These are phyloP conservation scores for Nomada hirtipes DNA, from an alignment of 2,888 invertebrate species.

Conservation along the genomic window DNA sequence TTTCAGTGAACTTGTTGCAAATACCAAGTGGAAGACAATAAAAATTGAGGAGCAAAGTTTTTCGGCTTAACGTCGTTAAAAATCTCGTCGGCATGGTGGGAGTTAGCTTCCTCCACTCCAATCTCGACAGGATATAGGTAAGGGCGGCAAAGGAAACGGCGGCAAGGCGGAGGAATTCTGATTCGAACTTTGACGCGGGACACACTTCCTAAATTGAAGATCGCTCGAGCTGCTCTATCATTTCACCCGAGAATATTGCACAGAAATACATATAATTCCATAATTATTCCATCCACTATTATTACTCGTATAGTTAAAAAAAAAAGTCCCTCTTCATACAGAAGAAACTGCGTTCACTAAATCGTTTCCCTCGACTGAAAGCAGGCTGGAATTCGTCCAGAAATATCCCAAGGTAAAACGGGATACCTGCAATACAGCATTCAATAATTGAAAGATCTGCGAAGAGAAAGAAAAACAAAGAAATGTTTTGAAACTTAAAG, in stretches of 20 bases:
- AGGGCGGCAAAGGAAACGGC: conserved; percentile 35
- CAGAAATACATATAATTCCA: too few species aligned
- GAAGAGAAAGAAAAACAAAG: too few species aligned
- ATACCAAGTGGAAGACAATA: neutral
- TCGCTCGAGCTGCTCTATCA: neutral
- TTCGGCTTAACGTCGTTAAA: conserved; percentile 71
- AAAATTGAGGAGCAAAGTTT: conserved; percentile 56
- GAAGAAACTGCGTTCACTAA: too few species aligned
- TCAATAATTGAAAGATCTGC: too few species aligned
- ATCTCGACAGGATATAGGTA: conserved; percentile 60
- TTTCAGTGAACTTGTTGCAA: neutral
- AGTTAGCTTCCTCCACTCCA: conserved; percentile 58
- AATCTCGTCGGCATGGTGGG: conserved; percentile 48
- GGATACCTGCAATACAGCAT: too few species aligned
- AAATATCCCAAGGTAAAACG: too few species aligned
- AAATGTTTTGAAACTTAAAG: neutral
- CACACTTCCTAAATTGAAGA: conserved; percentile 20
- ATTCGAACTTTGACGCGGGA: conserved; percentile 8
- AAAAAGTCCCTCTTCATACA: too few species aligned
- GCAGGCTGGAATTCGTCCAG: too few species aligned
- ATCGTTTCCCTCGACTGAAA: too few species aligned
- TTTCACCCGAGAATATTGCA: neutral
- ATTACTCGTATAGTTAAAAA: too few species aligned
- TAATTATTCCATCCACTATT: too few species aligned
- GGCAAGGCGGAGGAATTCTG: conserved; percentile 17